Evolutionary conservation across 2,113 vertebrate genomes (phyloP).

Genomic region (Ploceus nigricollis): DNA sequence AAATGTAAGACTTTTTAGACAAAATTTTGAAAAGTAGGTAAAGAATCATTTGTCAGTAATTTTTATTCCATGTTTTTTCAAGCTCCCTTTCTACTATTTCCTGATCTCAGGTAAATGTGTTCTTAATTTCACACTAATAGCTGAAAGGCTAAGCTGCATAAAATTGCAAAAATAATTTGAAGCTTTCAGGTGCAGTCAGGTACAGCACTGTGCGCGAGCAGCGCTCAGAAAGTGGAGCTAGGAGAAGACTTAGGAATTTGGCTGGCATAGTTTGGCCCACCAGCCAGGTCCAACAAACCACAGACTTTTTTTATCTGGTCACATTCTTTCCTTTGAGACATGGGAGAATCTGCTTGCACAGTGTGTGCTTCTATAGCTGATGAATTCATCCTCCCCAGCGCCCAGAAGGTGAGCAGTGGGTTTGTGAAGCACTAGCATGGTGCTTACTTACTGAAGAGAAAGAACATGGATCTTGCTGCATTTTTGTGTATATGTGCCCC

Average conservation of each 20-base stretch:
- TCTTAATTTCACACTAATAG: not conserved
- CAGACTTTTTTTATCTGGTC: not conserved
- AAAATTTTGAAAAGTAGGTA: not conserved
- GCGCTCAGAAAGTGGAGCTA: not conserved
- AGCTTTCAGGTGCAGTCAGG: not conserved
- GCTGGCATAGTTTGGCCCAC: not conserved
- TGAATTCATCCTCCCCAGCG: not conserved
- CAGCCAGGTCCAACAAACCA: not conserved
- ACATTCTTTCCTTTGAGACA: not conserved
- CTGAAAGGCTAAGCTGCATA: not conserved
- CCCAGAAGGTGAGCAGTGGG: not conserved
- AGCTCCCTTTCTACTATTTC: not conserved
- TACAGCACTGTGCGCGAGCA: rapidly evolving
- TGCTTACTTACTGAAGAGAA: rapidly evolving
- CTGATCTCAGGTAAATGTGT: not conserved
- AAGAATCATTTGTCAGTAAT: not conserved
- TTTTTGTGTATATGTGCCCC: not conserved
- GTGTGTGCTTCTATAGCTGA: not conserved
- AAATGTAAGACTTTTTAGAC: not conserved
- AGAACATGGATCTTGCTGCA: not conserved
- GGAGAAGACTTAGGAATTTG: not conserved
- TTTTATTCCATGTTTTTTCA: not conserved
- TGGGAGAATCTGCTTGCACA: not conserved
- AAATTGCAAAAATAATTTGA: not conserved
- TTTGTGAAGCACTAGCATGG: not conserved